Conservation (phyloP, 2,888 invertebrate genomes). For the Rhopalosiphum nymphaeae region DNA sequence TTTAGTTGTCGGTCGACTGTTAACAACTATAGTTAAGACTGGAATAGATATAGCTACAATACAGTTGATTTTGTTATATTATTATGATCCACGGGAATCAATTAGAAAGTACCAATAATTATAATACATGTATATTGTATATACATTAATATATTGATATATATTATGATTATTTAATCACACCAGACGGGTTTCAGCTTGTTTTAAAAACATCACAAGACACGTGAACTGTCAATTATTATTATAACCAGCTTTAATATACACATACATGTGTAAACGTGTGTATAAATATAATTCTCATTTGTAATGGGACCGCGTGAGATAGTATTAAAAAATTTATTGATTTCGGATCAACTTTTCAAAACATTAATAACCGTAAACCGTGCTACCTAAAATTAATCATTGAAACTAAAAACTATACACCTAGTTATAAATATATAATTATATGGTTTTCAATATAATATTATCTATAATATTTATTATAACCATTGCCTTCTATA, state of each 20-base stretch:
- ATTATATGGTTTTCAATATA: not conserved
- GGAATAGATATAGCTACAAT: not conserved
- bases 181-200: not conserved
- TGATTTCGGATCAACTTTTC: constrained; percentile 19
- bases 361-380: not conserved
- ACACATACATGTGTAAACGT: not conserved
- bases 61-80: not conserved
- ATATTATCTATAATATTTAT: not conserved
- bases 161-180: constrained; percentile 10
- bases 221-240: not conserved
- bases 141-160: not conserved
- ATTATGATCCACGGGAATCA: not conserved
- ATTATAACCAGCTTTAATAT: not conserved
- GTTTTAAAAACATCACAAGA: not conserved
- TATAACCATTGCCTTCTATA: not conserved
- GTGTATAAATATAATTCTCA: not conserved
- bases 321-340: not conserved
- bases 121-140: not conserved
- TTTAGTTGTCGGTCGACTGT: not conserved
- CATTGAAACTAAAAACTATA: not conserved
- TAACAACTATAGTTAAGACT: not conserved
- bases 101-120: not conserved
- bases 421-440: constrained; percentile 7
- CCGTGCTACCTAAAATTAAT: constrained; percentile 6
- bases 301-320: constrained; percentile 8